These are phyloP conservation scores for Recurvirostra avosetta DNA, from an alignment of 2,113 vertebrate genomes.

Conservation along the genomic window DNA sequence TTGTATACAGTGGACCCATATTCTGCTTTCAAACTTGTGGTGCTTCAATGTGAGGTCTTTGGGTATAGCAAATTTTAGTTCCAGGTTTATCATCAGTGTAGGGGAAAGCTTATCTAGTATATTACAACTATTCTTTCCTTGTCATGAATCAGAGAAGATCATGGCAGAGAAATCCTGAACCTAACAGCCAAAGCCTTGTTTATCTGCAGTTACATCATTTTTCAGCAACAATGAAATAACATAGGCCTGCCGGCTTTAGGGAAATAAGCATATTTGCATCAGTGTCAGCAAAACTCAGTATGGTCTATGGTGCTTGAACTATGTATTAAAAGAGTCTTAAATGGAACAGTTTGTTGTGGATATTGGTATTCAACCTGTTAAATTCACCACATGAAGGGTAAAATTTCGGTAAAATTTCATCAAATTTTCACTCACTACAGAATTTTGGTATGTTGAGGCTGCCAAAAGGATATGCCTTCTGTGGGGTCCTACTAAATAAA, in stretches of 20 bases:
- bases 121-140: background rate
- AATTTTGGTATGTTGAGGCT: background rate
- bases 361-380: background rate
- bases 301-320: background rate
- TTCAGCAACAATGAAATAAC: background rate
- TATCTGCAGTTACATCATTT: background rate
- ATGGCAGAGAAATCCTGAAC: background rate
- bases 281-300: background rate
- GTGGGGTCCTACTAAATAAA: background rate
- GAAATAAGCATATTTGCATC: background rate
- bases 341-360: background rate
- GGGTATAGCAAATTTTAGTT: background rate
- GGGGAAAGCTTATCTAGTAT: background rate
- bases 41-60: background rate
- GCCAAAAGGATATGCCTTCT: background rate
- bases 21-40: background rate
- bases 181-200: background rate
- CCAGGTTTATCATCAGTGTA: background rate
- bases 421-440: background rate
- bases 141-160: background rate
- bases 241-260: background rate
- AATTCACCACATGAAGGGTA: background rate
- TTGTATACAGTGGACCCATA: background rate
- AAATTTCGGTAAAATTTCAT: background rate
- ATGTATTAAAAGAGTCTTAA: background rate